Evolutionary conservation across 1,140 invertebrate species (phyloP).

Genomic region (Anthonomus grandis): DNA sequence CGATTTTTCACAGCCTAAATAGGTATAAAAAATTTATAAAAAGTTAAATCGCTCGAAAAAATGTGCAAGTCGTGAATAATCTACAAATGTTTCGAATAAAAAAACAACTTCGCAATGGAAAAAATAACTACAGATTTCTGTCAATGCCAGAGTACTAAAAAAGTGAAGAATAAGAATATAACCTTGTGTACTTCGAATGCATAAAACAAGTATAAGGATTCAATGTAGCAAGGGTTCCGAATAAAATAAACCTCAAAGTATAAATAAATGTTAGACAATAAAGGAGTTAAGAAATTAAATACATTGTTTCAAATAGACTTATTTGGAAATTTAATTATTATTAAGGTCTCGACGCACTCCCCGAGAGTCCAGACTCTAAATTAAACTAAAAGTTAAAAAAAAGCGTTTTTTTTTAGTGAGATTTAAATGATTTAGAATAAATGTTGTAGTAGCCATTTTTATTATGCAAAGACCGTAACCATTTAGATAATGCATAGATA

Average conservation of each 20-base stretch:
- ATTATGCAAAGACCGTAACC: too few relatives aligned
- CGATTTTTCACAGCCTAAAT: conserved; percentile 24
- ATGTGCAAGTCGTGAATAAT: conserved; percentile 21
- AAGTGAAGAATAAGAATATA: conserved; percentile 14
- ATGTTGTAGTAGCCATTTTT: too few relatives aligned
- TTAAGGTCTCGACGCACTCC: too few relatives aligned
- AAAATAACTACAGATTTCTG: conserved; percentile 14
- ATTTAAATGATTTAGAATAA: too few relatives aligned
- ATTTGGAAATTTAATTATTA: too few relatives aligned
- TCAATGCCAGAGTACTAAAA: conserved; percentile 8
- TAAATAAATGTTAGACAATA: too few relatives aligned
- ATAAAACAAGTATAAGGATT: conserved; percentile 21
- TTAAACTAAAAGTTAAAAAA: too few relatives aligned
- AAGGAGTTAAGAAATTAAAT: too few relatives aligned
- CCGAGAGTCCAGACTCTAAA: too few relatives aligned
- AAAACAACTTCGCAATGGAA: conserved; percentile 12
- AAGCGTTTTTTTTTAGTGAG: too few relatives aligned
- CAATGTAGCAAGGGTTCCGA: conserved; percentile 21
- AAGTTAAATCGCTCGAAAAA: conserved; percentile 4
- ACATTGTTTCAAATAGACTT: too few relatives aligned
- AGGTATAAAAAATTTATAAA: conserved; percentile 11
- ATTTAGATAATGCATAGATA: too few relatives aligned
- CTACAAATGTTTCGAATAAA: conserved; percentile 17
- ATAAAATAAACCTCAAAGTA: conserved; percentile 12
- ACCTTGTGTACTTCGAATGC: conserved; percentile 21